phyloP scores from a whole-genome alignment of 2,888 invertebrate species.

The Trichogramma dendrolimi region DNA sequence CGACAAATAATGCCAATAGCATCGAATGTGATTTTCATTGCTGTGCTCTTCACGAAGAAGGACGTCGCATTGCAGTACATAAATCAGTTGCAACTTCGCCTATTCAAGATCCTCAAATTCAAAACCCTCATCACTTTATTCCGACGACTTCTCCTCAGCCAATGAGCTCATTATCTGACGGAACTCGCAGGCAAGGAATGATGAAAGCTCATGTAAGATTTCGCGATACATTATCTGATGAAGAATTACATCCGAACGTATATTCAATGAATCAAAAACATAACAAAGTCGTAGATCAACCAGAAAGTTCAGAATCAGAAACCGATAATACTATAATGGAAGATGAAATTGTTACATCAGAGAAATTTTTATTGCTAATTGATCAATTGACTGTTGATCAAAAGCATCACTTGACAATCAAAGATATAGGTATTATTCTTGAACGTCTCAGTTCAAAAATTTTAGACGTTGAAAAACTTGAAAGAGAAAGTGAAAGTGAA shows the following conservation, averaged over 20 bases:
- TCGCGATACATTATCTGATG: slow-evolving; percentile 71
- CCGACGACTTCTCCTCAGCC: slow-evolving; percentile 63
- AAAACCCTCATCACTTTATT: slow-evolving; percentile 42
- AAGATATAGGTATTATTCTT: slow-evolving; percentile 91
- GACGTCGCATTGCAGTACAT: slow-evolving; percentile 84
- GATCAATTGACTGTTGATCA: slow-evolving; percentile 90
- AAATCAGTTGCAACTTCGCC: slow-evolving; percentile 91
- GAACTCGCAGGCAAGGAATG: slow-evolving; percentile 54
- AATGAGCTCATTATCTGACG: slow-evolving; percentile 52
- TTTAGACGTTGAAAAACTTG: slow-evolving; percentile 86
- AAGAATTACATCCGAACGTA: slow-evolving; percentile 30
- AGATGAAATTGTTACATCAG: slow-evolving; percentile 83
- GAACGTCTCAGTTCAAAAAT: slow-evolving; percentile 90
- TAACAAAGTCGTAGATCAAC: slow-evolving; percentile 49
- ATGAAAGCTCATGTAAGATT: slow-evolving; percentile 79
- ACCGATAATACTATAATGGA: slow-evolving; percentile 91
- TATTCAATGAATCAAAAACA: slow-evolving; percentile 40
- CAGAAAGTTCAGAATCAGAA: slow-evolving; percentile 88
- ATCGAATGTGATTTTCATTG: slow-evolving; percentile 92
- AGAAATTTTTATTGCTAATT: slow-evolving; percentile 87
- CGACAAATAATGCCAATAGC: slow-evolving; percentile 57
- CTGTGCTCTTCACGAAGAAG: slow-evolving; percentile 90
- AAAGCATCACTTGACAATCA: slow-evolving; percentile 86
- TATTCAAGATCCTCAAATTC: slow-evolving; percentile 67
- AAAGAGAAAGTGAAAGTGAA: slow-evolving; percentile 87